Conservation (phyloP, 2,888 invertebrate species). For the Protodeltote pygarga region DNA sequence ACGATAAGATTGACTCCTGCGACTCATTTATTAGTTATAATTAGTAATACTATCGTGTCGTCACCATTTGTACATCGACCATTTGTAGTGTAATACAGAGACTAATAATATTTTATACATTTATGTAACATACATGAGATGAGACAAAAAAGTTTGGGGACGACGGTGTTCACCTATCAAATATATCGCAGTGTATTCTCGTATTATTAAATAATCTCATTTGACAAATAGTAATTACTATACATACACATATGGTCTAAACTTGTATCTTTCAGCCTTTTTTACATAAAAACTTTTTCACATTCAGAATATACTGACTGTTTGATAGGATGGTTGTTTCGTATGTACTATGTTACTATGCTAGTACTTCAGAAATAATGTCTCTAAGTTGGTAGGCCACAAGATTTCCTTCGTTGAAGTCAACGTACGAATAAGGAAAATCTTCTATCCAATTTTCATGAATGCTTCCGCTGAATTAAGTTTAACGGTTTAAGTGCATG, state of each 20-base stretch:
- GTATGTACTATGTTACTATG: conserved; percentile 50
- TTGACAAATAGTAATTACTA: conserved; percentile 40
- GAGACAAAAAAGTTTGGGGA: conserved; percentile 21
- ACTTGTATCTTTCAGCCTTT: conserved; percentile 18
- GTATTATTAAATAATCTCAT: conserved; percentile 28
- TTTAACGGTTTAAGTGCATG: conserved; percentile 20
- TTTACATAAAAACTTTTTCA: conserved; percentile 40
- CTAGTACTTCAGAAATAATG: conserved; percentile 46
- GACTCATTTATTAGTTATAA: conserved; percentile 27
- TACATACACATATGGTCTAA: conserved; percentile 36
- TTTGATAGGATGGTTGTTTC: conserved; percentile 26
- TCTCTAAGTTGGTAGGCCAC: conserved; percentile 40
- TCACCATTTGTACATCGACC: background rate
- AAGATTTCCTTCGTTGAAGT: conserved; percentile 24
- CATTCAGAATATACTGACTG: conserved; percentile 36
- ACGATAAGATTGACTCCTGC: conserved; percentile 33
- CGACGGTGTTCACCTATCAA: conserved; percentile 26
- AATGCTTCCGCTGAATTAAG: conserved; percentile 17
- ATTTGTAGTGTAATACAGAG: conserved; percentile 5
- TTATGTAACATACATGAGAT: conserved; percentile 8
- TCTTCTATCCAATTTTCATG: conserved; percentile 29
- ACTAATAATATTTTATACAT: no score
- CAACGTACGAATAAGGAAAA: conserved; percentile 15
- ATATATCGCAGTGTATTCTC: conserved; percentile 17
- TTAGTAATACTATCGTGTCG: background rate